Base-by-base conservation (phyloP, 2,888 invertebrate species). In the Choristoneura rosaceana region DNA sequence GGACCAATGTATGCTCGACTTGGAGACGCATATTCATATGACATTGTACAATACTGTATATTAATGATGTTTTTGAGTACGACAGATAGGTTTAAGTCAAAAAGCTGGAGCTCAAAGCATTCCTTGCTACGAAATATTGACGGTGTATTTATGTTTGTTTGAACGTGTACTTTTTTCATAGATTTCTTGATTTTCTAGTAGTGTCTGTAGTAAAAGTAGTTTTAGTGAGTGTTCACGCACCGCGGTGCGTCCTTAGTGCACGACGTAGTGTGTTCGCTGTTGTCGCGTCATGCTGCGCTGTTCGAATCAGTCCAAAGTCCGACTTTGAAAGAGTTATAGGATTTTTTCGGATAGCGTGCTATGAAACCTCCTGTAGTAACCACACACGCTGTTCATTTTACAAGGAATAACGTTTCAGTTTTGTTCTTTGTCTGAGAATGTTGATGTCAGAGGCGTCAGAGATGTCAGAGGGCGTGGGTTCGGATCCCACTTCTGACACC, bases 251-350 rank as follows among this genome's bases (percentile, higher is more conserved):
- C 12, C 12, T 10, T 43, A 43, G 43, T 62, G 61, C 61, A 62
- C 61, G 61, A 5, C 61, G 61, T 62, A 43, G 61, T 9, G 60
- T 41, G 15, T n/a, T 61, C 61, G 61, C 15, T 61, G 61, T 61
- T 61, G 55, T 50, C 50, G 15, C 50, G 50, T n/a, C n/a, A 43
- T 9, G 43, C 43, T 10, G 47, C 47, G 47, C 47, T 47, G 47
- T 47, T n/a, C n/a, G 50, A 15, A n/a, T 50, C 8, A 43, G 4
- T 43, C 43, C 43, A 12, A 12, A 15, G 50, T 50, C 50, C 15
- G 15, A 50, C n/a, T 50, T 50, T 15, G 14, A 50, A 14, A 15
- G 4, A 43, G 12, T 43, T 3, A 3, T 52, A 9, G 52, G 52
- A 52, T 17, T 17, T 17, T 2, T 15, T 52, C 52, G 52, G 17